Base-by-base conservation (phyloP, 2,113 vertebrate genomes). In the Microtus oregoni region DNA sequence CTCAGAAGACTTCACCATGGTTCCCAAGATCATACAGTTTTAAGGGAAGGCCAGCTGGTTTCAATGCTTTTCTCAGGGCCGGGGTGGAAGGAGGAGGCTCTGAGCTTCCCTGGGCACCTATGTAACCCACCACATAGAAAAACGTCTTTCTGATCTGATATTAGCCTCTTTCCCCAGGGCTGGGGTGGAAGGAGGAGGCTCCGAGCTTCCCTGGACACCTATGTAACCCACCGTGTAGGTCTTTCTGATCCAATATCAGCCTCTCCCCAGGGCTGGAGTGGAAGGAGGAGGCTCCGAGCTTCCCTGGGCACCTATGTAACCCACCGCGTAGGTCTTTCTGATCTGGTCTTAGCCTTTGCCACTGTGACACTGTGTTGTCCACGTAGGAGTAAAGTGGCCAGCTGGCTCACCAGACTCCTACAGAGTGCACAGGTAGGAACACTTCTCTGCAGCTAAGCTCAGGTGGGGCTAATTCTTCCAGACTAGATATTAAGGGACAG, bases 221-320 rank as follows among this genome's bases (percentile, higher is more conserved):
- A 24, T 4, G 11, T 6, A 47, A 63, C 24, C 26, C 9, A 5
- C 41, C 20, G 38, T 0, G 1, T 0, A 28, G 44, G 17, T 58
- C 73, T 67, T 77, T 5, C 3, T 44, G n/a, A n/a, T n/a, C n/a
- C n/a, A n/a, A 50, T 50, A 50, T 50, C 11, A 50, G 50, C 50
- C 50, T 50, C 50, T 50, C 4, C 17, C 79, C 2, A 35, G 52
- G 32, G 55, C 32, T 50, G 20, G 5, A 28, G 26, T 13, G 10
- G 38, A 58, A 44, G 44, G 44, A 13, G 30, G 47, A 93, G 1
- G 1, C 55, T 28, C 14, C 1, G 30, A 47, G 88, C 77, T 63
- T 75, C 14, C 41, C 20, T 7, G 35, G 83, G 38, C 2, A 0
- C 63, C 65, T 5, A 24, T 4, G 11, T 6, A 47, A 63, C 24